Base-by-base conservation (phyloP, 2,888 invertebrate genomes). In the Napeogenes inachia region DNA sequence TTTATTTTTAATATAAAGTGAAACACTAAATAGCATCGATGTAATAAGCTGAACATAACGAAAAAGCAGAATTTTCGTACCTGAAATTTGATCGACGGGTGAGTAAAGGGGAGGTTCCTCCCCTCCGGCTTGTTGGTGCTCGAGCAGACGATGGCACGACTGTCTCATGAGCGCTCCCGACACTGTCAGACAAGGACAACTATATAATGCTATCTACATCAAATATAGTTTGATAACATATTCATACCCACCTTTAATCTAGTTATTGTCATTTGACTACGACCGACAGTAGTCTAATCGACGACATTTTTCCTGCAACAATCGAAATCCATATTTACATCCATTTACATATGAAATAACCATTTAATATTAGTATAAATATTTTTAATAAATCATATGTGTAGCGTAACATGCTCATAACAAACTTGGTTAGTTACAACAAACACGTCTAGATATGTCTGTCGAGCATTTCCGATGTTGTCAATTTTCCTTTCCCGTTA, bases 81-180 rank as follows among this genome's bases (percentile, higher is more conserved):
- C 91, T 88, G 91, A 88, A 89, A 91, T 90, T 86, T 87, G 90
- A 80, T 90, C 86, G 77, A 89, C 81, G 73, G 89, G 90, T 71
- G 89, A 85, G 79, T 87, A 91, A 60, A 90, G 83, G 71, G 90
- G 91, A 66, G 90, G 89, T 71, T 90, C 91, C 66, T 89, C 88
- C 76, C 81, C 89, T 72, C 88, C 90, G 68, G 87, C 85, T 73
- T 90, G 91, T 75, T 91, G 91, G 73, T 91, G 90, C 82, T 91
- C 91, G 71, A 91, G 89, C 84, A 91, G 85, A 75, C 89, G 91
- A 75, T 91, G 91, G 77, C 91, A 90, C 85, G 91, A 91, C 81
- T 91, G 91, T 89, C 91, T 91, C 91, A 91, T 91, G 88, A 85
- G 89, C 89, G 86, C 87, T 84, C 88, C 86, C 84, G 84, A 85